Evolutionary conservation across 2,797 vertebrate species (phyloP).

Genomic region (Chaetodon trifasciatus): DNA sequence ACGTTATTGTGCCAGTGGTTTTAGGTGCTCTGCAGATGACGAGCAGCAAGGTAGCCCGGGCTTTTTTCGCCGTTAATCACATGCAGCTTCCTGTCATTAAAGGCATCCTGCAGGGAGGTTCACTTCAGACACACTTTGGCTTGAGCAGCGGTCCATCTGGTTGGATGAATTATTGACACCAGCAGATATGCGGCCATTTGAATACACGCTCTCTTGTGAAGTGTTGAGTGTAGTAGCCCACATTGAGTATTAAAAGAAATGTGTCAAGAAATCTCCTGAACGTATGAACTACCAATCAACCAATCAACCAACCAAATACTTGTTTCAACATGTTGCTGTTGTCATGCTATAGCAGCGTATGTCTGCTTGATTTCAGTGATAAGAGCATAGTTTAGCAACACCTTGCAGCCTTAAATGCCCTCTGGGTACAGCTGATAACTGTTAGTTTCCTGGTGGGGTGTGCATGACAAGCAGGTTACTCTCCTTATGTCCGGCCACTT

Average conservation of each 20-base stretch:
- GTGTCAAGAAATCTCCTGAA: not conserved
- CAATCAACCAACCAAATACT: not conserved
- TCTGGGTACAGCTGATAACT: slow-evolving; percentile 17
- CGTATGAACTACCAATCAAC: too few species aligned
- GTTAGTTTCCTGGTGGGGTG: slow-evolving; percentile 20
- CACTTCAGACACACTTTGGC: slow-evolving; percentile 33
- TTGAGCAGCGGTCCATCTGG: slow-evolving; percentile 17
- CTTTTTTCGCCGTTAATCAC: slow-evolving; percentile 30
- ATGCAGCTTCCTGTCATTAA: slow-evolving; percentile 65
- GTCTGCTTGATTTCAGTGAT: slow-evolving; percentile 15
- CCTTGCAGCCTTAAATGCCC: slow-evolving; percentile 33
- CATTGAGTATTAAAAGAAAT: slow-evolving; percentile 7
- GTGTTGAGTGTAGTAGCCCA: not conserved
- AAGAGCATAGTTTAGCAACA: slow-evolving; percentile 2
- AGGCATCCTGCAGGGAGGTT: slow-evolving; percentile 32
- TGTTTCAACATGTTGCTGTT: slow-evolving; percentile 9
- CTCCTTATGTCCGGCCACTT: slow-evolving; percentile 42
- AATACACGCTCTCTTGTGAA: not conserved
- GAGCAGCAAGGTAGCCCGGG: slow-evolving; percentile 4
- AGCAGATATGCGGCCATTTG: slow-evolving; percentile 11
- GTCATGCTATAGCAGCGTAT: not conserved
- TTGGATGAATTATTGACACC: slow-evolving; percentile 50
- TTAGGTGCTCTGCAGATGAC: slow-evolving; percentile 23
- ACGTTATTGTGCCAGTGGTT: slow-evolving; percentile 31
- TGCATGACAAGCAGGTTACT: slow-evolving; percentile 35